These are phyloP conservation scores for Agraylea sexmaculata DNA, from an alignment of 1,140 invertebrate species.

Conservation along the genomic window DNA sequence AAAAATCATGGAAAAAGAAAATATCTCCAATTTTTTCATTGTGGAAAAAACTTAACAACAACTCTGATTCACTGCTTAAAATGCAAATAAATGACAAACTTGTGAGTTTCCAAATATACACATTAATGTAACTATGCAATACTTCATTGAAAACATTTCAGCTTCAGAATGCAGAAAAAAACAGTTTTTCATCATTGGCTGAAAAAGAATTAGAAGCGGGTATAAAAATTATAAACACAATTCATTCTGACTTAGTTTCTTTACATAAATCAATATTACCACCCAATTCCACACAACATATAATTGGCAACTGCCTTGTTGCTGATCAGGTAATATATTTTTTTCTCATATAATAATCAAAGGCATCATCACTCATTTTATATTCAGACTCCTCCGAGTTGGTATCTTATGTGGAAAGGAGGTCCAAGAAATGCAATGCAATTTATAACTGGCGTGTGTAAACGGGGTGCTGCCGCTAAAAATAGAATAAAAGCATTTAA, in stretches of 20 bases:
- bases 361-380: not conserved
- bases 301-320: constrained; percentile 12
- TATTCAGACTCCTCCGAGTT: constrained; percentile 15
- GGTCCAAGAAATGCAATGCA: constrained; percentile 6
- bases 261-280: constrained; percentile 5
- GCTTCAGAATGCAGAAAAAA: too few relatives aligned
- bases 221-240: constrained; percentile 8
- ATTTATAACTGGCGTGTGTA: constrained; percentile 13
- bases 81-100: constrained; percentile 11
- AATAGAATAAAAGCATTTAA: too few relatives aligned
- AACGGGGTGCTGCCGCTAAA: constrained; percentile 8
- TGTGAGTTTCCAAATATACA: too few relatives aligned
- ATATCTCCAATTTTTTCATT: constrained; percentile 15
- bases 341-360: not conserved
- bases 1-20: constrained; percentile 16
- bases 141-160: too few relatives aligned
- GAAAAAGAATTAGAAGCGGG: too few relatives aligned
- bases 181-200: too few relatives aligned
- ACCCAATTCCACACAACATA: constrained; percentile 1
- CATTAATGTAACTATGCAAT: too few relatives aligned
- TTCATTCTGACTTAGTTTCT: constrained; percentile 14
- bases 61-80: constrained; percentile 15
- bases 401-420: constrained; percentile 12
- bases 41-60: constrained; percentile 20
- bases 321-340: constrained; percentile 16